Percentiles rank a stretch among this genome's conserved stretches.
Evolutionary conservation across 2,113 vertebrate genomes (phyloP).

Genomic region (Oncorhynchus keta): DNA sequence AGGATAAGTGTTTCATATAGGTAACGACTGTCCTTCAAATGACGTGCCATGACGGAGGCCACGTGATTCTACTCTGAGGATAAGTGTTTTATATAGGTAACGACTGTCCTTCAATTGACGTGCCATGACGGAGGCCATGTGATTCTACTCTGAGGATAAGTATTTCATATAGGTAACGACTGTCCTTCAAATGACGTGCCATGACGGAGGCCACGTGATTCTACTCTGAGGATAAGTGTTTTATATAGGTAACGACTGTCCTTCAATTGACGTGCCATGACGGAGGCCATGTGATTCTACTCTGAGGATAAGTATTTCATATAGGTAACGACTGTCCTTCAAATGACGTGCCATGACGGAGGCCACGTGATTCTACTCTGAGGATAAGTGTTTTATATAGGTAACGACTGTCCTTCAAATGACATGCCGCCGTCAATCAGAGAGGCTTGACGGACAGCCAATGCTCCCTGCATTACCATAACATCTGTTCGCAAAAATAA

Average conservation of each 20-base stretch:
- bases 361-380: slow-evolving; percentile 15
- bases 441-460: slow-evolving; percentile 32
- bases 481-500: slow-evolving; percentile 60
- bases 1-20: slow-evolving; percentile 34
- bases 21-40: slow-evolving; percentile 26
- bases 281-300: slow-evolving; percentile 17
- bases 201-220: slow-evolving; percentile 9
- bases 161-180: slow-evolving; percentile 36
- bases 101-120: slow-evolving; percentile 13
- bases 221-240: slow-evolving; percentile 21
- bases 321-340: not conserved
- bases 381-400: slow-evolving; percentile 34
- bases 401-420: slow-evolving; percentile 26
- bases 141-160: slow-evolving; percentile 14
- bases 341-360: slow-evolving; percentile 6
- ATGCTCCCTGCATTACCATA: slow-evolving; percentile 48
- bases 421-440: slow-evolving; percentile 48
- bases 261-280: slow-evolving; percentile 25
- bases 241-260: slow-evolving; percentile 27
- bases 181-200: slow-evolving; percentile 27
- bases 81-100: slow-evolving; percentile 39
- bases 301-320: slow-evolving; percentile 25
- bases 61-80: slow-evolving; percentile 18
- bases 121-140: slow-evolving; percentile 1
- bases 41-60: slow-evolving; percentile 2